phyloP scores from a whole-genome alignment of 2,797 vertebrate genomes.

The Enteromius trimaculatus region DNA sequence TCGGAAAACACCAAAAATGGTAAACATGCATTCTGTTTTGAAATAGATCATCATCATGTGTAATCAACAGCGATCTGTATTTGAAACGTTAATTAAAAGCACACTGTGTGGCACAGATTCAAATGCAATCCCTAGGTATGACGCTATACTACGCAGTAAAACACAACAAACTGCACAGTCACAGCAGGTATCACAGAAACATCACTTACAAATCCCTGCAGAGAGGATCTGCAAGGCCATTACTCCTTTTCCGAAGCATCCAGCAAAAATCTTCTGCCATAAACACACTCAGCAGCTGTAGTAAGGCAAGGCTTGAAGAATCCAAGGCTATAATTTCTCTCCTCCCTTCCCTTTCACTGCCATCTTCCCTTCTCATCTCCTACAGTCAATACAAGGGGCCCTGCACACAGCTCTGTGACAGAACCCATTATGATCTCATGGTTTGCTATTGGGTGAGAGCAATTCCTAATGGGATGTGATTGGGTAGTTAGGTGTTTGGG shows the following conservation, averaged over 20 bases:
- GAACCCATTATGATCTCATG: conserved; percentile 37
- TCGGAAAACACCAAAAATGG: background rate
- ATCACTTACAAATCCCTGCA: conserved; percentile 68
- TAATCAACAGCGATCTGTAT: background rate
- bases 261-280: conserved; percentile 52
- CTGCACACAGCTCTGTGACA: conserved; percentile 41
- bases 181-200: conserved; percentile 31
- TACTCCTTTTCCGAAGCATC: conserved; percentile 57
- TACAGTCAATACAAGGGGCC: conserved; percentile 50
- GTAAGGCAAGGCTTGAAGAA: conserved; percentile 24
- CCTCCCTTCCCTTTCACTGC: conserved; percentile 36
- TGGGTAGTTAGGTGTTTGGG: conserved; percentile 38
- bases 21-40: background rate
- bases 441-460: conserved; percentile 37
- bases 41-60: background rate
- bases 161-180: conserved; percentile 50
- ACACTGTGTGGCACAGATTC: conserved; percentile 2
- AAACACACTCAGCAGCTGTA: conserved; percentile 46
- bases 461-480: conserved; percentile 16
- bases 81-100: conserved; percentile 7
- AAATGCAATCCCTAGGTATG: background rate
- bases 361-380: conserved; percentile 38
- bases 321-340: conserved; percentile 33
- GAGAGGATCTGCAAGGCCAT: conserved; percentile 70
- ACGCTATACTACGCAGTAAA: conserved; percentile 16